A percentile compares a stretch with the other conserved stretches of the same genome.
phyloP scores from a whole-genome alignment of 2,797 vertebrate species.

The Mico argentatus region DNA sequence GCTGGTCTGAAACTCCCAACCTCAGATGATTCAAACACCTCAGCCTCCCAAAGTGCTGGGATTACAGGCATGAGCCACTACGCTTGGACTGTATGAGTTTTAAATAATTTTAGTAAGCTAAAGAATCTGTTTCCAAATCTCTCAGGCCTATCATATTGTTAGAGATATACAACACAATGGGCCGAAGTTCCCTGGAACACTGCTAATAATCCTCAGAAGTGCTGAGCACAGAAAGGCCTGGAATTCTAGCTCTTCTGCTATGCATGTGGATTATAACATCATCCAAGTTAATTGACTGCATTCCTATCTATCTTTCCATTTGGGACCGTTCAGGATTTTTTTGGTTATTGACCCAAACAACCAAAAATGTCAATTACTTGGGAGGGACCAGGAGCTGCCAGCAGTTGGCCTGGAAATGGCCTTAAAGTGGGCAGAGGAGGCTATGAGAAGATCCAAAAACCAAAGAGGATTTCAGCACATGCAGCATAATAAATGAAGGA shows the following conservation, averaged over 20 bases:
- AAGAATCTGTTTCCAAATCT: constrained; percentile 33
- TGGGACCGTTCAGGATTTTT: constrained; percentile 19
- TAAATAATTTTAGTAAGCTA: constrained; percentile 58
- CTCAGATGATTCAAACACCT: background rate
- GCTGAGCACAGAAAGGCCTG: background rate
- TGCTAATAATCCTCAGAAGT: background rate
- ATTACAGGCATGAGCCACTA: background rate
- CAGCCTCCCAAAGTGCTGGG: background rate
- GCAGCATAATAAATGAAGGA: constrained; percentile 32
- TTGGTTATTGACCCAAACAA: background rate
- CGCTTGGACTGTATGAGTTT: background rate
- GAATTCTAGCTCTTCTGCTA: background rate
- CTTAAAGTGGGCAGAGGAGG: background rate
- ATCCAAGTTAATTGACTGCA: background rate
- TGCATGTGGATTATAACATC: background rate
- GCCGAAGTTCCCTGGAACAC: background rate
- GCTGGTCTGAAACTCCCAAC: background rate
- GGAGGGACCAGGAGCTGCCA: background rate
- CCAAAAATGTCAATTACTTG: background rate
- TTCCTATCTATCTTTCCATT: constrained; percentile 46
- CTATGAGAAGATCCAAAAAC: background rate
- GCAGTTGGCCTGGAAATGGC: constrained; percentile 36
- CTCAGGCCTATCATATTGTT: background rate
- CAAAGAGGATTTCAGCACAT: constrained; percentile 43
- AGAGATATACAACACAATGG: background rate